phyloP scores from a whole-genome alignment of 30 jellyfish, hydroid and myxozoan genomes.

The Aurelia coerulea region DNA sequence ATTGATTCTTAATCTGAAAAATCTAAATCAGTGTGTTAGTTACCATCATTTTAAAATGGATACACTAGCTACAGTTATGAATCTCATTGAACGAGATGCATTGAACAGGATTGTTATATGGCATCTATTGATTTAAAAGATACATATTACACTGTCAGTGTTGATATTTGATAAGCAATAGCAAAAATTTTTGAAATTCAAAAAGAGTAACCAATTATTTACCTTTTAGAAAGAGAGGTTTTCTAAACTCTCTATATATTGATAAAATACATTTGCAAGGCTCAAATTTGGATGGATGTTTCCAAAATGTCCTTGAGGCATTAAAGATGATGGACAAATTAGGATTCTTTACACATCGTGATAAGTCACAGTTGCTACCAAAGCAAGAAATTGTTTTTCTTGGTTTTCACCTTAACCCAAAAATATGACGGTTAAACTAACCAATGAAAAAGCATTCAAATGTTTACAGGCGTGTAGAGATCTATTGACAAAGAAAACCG shows the following conservation, averaged over 20 bases:
- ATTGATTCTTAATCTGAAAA: not conserved
- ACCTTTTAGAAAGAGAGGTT: not conserved
- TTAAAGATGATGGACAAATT: slow-evolving; percentile 8
- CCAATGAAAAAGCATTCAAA: slow-evolving; percentile 12
- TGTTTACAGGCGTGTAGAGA: slow-evolving; percentile 11
- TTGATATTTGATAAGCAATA: not conserved
- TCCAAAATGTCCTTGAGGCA: slow-evolving; percentile 2
- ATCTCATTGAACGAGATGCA: not conserved
- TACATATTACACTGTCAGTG: not conserved
- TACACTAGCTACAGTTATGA: slow-evolving; percentile 3
- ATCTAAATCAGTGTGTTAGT: not conserved
- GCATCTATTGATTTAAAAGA: not conserved
- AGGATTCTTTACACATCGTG: slow-evolving; percentile 15
- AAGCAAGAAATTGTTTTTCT: too few species aligned
- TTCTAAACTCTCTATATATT: not conserved
- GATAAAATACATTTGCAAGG: not conserved
- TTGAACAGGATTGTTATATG: not conserved
- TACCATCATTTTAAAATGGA: slow-evolving; percentile 1
- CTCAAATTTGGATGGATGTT: not conserved
- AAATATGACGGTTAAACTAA: slow-evolving; percentile 17
- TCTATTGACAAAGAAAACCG: slow-evolving; percentile 10
- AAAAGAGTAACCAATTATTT: not conserved
- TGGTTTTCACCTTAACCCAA: not conserved
- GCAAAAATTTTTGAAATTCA: not conserved
- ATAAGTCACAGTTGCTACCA: not conserved